phyloP scores from a whole-genome alignment of 2,113 vertebrate genomes.

The Petrocephalus microphthalmus region DNA sequence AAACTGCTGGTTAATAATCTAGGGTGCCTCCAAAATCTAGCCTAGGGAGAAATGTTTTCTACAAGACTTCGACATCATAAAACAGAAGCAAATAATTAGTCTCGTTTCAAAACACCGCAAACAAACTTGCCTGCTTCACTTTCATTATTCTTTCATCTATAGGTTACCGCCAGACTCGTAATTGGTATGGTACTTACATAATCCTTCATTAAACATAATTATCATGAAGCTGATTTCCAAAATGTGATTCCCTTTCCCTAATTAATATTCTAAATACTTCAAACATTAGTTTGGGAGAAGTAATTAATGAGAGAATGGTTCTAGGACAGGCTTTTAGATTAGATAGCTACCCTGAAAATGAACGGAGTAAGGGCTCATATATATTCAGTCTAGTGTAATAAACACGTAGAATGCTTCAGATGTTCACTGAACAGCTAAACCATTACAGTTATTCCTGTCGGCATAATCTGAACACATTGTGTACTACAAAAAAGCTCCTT shows the following conservation, averaged over 20 bases:
- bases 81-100: neutral
- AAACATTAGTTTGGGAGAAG: neutral
- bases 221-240: neutral
- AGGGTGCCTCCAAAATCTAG: neutral
- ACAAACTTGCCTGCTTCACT: neutral
- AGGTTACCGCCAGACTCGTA: neutral
- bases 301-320: neutral
- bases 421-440: neutral
- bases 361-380: neutral
- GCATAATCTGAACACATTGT: neutral
- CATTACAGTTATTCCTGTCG: neutral
- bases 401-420: neutral
- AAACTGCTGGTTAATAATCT: neutral
- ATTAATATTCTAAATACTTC: conserved; percentile 3
- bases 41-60: neutral
- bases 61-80: neutral
- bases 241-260: neutral
- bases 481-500: neutral
- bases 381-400: neutral
- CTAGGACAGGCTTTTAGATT: neutral
- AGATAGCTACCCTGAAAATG: neutral
- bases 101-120: neutral
- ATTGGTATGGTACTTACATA: neutral
- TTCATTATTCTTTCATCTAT: neutral
- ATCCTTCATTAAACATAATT: neutral